Evolutionary conservation across 2,113 vertebrate genomes (phyloP).

Genomic region (Spheniscus mendiculus): DNA sequence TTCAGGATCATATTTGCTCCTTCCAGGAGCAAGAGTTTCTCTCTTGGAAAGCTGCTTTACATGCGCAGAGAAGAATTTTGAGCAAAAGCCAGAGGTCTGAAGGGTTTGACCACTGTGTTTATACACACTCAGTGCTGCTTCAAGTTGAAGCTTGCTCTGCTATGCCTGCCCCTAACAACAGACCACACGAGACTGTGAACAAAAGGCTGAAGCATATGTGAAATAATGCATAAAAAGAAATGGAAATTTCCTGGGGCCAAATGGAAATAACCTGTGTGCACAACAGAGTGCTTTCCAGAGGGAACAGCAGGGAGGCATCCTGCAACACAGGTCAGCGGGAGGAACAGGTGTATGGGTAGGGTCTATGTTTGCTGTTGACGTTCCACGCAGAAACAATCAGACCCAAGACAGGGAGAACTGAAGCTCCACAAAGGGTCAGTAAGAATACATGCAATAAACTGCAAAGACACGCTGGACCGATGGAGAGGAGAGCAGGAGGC

Average conservation of each 20-base stretch:
- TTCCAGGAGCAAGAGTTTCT: constrained; percentile 3
- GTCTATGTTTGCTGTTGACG: background rate
- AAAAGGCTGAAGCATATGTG: background rate
- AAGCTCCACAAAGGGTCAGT: background rate
- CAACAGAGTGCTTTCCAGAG: background rate
- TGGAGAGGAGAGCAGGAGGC: background rate
- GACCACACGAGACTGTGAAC: background rate
- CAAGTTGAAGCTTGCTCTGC: background rate
- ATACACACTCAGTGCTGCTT: background rate
- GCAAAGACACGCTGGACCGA: background rate
- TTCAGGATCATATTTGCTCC: background rate
- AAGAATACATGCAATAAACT: background rate
- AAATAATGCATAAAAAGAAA: background rate
- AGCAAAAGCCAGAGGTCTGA: constrained; percentile 11
- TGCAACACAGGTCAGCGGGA: background rate
- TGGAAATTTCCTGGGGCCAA: background rate
- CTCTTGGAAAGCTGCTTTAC: constrained; percentile 6
- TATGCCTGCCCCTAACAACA: background rate
- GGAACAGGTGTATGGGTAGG: background rate
- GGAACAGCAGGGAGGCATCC: background rate
- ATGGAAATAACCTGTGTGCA: background rate
- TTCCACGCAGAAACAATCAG: background rate
- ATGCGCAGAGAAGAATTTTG: constrained; percentile 14
- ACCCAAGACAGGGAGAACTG: background rate
- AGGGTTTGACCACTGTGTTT: background rate